A percentile compares a stretch with the other conserved stretches of the same genome.
Evolutionary conservation across 2,113 vertebrate genomes (phyloP).

Genomic region (Beaufortia kweichowensis): DNA sequence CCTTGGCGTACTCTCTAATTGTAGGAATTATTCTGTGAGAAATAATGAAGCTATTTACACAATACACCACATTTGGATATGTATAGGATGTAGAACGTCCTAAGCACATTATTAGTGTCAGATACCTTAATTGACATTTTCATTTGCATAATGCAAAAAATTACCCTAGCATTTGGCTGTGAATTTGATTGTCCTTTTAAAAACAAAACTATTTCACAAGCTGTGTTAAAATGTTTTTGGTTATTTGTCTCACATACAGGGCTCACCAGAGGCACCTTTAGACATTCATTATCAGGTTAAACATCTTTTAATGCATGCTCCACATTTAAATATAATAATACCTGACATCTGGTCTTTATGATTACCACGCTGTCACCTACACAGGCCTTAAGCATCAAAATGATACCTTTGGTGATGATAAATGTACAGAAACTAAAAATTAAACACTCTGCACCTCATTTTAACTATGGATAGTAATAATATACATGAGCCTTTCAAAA

Average conservation of each 20-base stretch:
- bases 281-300: constrained; percentile 60
- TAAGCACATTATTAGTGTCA: neutral
- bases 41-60: constrained; percentile 1
- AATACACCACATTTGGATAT: neutral
- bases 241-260: constrained; percentile 42
- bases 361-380: constrained; percentile 66
- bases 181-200: neutral
- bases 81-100: neutral
- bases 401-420: too few relatives aligned
- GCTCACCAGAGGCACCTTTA: constrained; percentile 34
- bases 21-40: constrained; percentile 30
- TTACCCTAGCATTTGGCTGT: neutral
- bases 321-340: constrained; percentile 61
- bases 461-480: too few relatives aligned
- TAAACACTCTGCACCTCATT: too few relatives aligned
- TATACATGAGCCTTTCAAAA: too few relatives aligned
- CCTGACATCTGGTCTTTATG: constrained; percentile 57
- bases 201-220: neutral
- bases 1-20: too few relatives aligned
- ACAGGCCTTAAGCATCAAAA: constrained; percentile 46
- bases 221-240: constrained; percentile 2
- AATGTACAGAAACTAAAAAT: too few relatives aligned
- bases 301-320: constrained; percentile 50
- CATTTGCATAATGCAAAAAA: constrained; percentile 13
- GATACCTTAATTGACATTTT: neutral